Evolutionary conservation across 2,888 invertebrate species (phyloP), one percentile per base, ranked within the genome.

Genomic region (Trichogramma evanescens): DNA sequence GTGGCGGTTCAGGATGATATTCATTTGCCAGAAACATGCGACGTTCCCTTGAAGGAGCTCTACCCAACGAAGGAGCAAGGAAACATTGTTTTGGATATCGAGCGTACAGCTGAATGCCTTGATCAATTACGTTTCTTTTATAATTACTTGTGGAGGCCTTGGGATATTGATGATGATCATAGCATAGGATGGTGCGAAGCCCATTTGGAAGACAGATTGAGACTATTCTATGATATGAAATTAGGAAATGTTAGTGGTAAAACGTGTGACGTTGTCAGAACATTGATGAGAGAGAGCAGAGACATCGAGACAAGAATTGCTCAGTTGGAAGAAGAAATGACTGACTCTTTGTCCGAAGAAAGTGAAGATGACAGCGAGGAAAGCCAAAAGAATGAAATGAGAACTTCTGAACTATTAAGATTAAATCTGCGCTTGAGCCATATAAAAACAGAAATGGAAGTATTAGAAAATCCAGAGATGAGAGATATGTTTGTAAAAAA

Each of bases 101-200:
- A 81, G 0, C 79, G 81, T 3, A 87, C 87, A 1, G 84, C 87
- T 0, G 84, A 84, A 66, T 83, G 84, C 64, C 81, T 88, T 63
- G 87, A 88, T 74, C 79, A 86, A 66, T 73, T 86, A 64, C 80
- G 87, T 68, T 87, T 87, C 66, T 88, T 85, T 70, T 87, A 85
- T 68, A 81, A 81, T 44, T 80, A 86, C 64, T 75, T 88, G 46
- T 85, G 86, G 82, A 85, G 86, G 84, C 86, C 87, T 0, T 88
- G 88, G 88, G 87, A 88, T 66, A 78, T 81, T 50, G 86, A 87
- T 58, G 85, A 86, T 59, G 86, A 86, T 66, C 80, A 83, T 2
- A 78, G 80, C 1, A 76, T 77, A n/a, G 82, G 84, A 70, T 85
- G 85, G 85, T 78, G 81, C 38, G 73, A 76, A 45, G 77, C 79